Evolutionary conservation across 2,797 vertebrate genomes (phyloP), one percentile per base, ranked within the genome.

Genomic region (Rhinogobio ventralis): DNA sequence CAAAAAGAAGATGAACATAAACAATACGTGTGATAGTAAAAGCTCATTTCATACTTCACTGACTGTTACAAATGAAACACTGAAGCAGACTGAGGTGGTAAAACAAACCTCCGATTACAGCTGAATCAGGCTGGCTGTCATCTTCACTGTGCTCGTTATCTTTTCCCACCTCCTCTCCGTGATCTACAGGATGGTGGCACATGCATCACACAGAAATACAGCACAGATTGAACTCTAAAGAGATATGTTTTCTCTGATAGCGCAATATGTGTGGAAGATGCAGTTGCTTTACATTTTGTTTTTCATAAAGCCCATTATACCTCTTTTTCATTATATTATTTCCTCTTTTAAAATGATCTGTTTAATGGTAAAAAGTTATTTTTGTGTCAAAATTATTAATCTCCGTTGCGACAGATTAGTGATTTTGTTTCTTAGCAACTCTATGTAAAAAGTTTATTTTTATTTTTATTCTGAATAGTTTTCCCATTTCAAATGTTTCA

Each of bases 61-160:
- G 88, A 82, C 78, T 90, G 74, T 87, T 87, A 89, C 83, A 88
- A 85, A 90, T 86, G 66, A 86, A 64, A 81, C 84, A 86, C 78
- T 87, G 82, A 87, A 86, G 79, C 51, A 88, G 88, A 85, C 67
- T 23, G 72, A 71, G 84, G 84, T 84, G 85, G 78, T 86, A 79
- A 88, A 88, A 84, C 90, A 93, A 94, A 97, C 97, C 97, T 96
- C 96, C 96, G 90, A 97, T 97, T 88, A 97, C 91, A 39, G 95
- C 96, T 0, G 96, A 97, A 89, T 96, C 96, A 1, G 95, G 95
- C 89, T 93, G 94, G 79, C 95, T 93, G 76, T 94, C 92, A 42
- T 96, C 96, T 80, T 92, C 95, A 78, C 95, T 94, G 78, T 93
- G 96, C 72, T 96, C 95, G 80, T 92, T 93, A 75, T 95, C 96